phyloP scores from a whole-genome alignment of 2,797 vertebrate genomes.

The Lacerta viridis region DNA sequence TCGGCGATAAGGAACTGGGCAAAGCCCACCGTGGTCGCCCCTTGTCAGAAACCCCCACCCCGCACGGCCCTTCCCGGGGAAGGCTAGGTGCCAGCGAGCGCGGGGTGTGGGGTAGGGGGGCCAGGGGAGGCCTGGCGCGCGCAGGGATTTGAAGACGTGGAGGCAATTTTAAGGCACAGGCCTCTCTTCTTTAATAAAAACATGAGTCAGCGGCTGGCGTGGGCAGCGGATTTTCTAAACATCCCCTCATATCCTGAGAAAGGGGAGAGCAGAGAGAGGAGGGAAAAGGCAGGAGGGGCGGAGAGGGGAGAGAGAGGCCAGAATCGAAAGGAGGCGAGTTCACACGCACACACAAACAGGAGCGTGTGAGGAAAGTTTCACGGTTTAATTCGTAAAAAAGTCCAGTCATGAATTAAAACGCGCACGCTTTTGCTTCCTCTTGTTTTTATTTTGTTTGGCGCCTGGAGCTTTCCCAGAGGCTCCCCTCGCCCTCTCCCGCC shows the following conservation, averaged over 20 bases:
- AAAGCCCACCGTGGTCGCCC: not conserved
- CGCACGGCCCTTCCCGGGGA: not conserved
- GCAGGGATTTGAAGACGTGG: not conserved
- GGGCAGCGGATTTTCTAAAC: conserved; percentile 88
- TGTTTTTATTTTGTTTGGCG: not conserved
- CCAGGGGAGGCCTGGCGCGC: not conserved
- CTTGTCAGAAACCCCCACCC: not conserved
- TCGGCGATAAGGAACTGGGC: not conserved
- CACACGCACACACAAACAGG: conserved; percentile 53
- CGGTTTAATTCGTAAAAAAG: not conserved
- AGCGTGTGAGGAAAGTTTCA: not conserved
- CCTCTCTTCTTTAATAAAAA: conserved; percentile 80
- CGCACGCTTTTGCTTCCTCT: not conserved
- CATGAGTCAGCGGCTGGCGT: conserved; percentile 89
- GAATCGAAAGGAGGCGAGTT: conserved; percentile 82
- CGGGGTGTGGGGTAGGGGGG: not conserved
- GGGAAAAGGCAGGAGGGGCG: conserved; percentile 58
- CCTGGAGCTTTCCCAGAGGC: not conserved
- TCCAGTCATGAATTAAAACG: not conserved
- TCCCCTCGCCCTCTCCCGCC: conserved; percentile 4
- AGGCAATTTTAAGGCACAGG: conserved; percentile 57
- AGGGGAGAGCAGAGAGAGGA: conserved; percentile 65
- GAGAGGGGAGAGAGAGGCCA: conserved; percentile 73
- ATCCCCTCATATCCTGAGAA: conserved; percentile 89
- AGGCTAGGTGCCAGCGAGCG: not conserved